phyloP scores from a whole-genome alignment of 1,140 invertebrate genomes.

The Samia ricini region DNA sequence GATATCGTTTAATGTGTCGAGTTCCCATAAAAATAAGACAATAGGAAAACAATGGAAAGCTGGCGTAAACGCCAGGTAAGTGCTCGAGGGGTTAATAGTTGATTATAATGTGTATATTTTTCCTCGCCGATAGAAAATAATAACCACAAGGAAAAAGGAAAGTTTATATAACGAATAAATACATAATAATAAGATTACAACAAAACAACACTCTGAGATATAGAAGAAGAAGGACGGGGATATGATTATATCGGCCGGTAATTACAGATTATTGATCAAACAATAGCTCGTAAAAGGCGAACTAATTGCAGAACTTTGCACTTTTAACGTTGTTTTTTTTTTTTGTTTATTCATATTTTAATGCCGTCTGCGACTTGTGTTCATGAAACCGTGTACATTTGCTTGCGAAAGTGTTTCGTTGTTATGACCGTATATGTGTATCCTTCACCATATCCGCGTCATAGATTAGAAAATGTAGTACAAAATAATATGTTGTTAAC shows the following conservation, averaged over 20 bases:
- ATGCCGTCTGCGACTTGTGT: background rate
- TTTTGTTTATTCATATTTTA: background rate
- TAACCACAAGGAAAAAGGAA: conserved; percentile 1
- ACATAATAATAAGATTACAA: background rate
- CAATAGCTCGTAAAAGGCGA: conserved; percentile 19
- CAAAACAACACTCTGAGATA: background rate
- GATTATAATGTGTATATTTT: background rate
- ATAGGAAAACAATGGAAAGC: too few relatives aligned
- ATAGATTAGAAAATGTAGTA: conserved; percentile 4
- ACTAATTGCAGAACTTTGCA: background rate
- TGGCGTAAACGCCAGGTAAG: too few relatives aligned
- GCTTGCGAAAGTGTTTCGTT: conserved; percentile 8
- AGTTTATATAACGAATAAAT: background rate
- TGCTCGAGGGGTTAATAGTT: too few relatives aligned
- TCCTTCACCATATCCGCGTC: conserved; percentile 10
- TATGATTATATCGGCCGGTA: conserved; percentile 17
- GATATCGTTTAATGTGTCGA: too few relatives aligned
- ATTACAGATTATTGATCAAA: conserved; percentile 16
- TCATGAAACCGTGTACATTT: background rate
- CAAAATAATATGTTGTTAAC: background rate
- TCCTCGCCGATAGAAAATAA: background rate
- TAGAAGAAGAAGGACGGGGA: conserved; percentile 1
- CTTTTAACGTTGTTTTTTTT: background rate
- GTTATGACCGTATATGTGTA: background rate
- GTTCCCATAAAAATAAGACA: too few relatives aligned